These are phyloP conservation scores for Entelurus aequoreus DNA, from an alignment of 2,113 vertebrate genomes.

Conservation along the genomic window DNA sequence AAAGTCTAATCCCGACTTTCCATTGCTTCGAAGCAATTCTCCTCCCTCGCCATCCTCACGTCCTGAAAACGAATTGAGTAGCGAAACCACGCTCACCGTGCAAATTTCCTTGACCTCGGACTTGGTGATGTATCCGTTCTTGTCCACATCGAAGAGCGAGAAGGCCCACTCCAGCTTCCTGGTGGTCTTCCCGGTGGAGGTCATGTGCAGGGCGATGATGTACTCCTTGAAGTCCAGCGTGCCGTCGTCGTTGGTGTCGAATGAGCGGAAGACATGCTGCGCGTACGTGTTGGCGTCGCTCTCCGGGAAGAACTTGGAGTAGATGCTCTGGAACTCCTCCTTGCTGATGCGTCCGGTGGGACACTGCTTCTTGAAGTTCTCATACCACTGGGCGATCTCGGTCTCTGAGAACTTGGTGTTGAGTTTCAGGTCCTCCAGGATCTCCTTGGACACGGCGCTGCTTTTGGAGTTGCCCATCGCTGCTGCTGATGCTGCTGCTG, in stretches of 20 bases:
- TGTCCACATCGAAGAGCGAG: constrained; percentile 92
- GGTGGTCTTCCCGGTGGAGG: constrained; percentile 63
- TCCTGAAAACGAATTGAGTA: background rate
- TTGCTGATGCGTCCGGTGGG: constrained; percentile 84
- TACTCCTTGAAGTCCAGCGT: constrained; percentile 74
- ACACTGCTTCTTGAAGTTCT: constrained; percentile 93
- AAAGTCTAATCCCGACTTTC: constrained; percentile 24
- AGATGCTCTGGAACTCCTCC: constrained; percentile 90
- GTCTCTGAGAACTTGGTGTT: constrained; percentile 67
- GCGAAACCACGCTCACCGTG: constrained; percentile 65
- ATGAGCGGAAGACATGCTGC: constrained; percentile 70
- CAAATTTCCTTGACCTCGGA: constrained; percentile 92
- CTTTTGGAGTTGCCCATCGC: constrained; percentile 68
- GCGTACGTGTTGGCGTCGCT: constrained; percentile 63
- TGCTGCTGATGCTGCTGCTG: constrained; percentile 13
- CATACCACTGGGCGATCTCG: constrained; percentile 68
- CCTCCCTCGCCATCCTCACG: background rate
- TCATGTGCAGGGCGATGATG: constrained; percentile 72
- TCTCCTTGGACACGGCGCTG: constrained; percentile 62
- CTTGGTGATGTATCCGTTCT: constrained; percentile 93
- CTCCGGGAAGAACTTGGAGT: constrained; percentile 82
- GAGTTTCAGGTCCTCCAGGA: constrained; percentile 68
- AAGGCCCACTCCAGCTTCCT: constrained; percentile 81
- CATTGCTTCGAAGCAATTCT: background rate
- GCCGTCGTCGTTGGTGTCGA: constrained; percentile 68